Base-by-base conservation (phyloP, 2,797 vertebrate genomes). In the Crax fasciolata region DNA sequence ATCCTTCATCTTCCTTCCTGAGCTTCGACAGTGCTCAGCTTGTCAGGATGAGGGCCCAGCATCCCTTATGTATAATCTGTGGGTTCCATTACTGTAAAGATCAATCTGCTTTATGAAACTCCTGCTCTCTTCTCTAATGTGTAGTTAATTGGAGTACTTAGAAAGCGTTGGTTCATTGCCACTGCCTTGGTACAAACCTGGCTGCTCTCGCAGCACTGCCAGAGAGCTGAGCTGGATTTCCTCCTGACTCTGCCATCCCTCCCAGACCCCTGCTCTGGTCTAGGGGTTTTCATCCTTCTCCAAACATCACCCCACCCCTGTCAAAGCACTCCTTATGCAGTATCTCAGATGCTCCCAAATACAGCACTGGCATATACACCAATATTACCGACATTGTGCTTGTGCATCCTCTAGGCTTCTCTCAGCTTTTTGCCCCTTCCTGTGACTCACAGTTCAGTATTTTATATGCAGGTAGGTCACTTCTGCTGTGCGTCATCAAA, bases 361-460 rank as follows among this genome's bases (percentile, higher is more conserved):
- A 18, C 61, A 62, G 27, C 27, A 3, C 32, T 57, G 73, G 7
- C 57, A 71, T 35, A 6, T 3, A 39, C 35, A 43, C 6, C 1
- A 0, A 0, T 0, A 25, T 3, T 38, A 9, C 19, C 32, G 12
- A 12, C 16, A 11, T 13, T 11, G 20, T 8, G 8, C 48, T 49
- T 46, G 41, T 10, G n/a, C 76, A 77, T 55, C 51, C 65, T 28
- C 49, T 66, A 62, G 54, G 6, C 25, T 54, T 84, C 54, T 43
- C 16, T 15, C 73, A 32, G 12, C 19, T 25, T 71, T 58, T 71
- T 32, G 27, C 41, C 0, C 0, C 30, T 65, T 44, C 20, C 28
- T 16, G 10, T 65, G 66, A 67, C 17, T 52, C 14, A 0, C 35
- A 71, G 1, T 20, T 68, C 66, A 15, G 32, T 49, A 4, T 70